A percentile compares a stretch with the other conserved stretches of the same genome.
These are phyloP conservation scores for Pelagia noctiluca DNA, from an alignment of 30 jellyfish, hydroid and myxozoan genomes.

Conservation along the genomic window DNA sequence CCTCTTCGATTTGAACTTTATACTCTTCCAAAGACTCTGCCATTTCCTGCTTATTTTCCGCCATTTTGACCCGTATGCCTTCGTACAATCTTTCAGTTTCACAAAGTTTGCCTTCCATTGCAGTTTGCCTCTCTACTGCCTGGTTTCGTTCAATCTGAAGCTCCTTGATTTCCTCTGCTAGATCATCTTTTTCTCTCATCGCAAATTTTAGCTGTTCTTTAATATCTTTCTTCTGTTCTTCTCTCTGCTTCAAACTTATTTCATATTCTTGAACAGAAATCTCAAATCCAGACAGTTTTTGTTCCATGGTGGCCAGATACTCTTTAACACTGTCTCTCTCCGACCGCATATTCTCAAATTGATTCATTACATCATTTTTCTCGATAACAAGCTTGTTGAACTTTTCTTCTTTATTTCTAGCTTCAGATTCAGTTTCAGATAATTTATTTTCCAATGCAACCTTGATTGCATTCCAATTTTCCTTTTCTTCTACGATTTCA, in stretches of 20 bases:
- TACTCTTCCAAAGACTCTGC: background rate
- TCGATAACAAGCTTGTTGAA: background rate
- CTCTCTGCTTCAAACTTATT: background rate
- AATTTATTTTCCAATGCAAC: constrained; percentile 6
- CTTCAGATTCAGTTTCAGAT: background rate
- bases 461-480: constrained; percentile 6
- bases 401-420: background rate
- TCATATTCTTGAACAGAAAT: background rate
- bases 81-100: background rate
- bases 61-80: background rate
- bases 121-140: too few species aligned
- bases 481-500: constrained; percentile 22
- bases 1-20: background rate
- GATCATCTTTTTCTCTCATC: too few species aligned
- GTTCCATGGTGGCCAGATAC: background rate
- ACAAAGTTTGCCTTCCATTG: too few species aligned
- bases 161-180: too few species aligned
- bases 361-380: background rate
- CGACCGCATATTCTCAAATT: background rate
- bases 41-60: background rate
- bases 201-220: too few species aligned
- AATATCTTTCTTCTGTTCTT: background rate
- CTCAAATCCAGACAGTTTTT: background rate
- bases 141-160: too few species aligned
- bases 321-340: background rate